These are phyloP conservation scores for Apogon talboti DNA, from an alignment of 2,797 vertebrate genomes.

Conservation along the genomic window DNA sequence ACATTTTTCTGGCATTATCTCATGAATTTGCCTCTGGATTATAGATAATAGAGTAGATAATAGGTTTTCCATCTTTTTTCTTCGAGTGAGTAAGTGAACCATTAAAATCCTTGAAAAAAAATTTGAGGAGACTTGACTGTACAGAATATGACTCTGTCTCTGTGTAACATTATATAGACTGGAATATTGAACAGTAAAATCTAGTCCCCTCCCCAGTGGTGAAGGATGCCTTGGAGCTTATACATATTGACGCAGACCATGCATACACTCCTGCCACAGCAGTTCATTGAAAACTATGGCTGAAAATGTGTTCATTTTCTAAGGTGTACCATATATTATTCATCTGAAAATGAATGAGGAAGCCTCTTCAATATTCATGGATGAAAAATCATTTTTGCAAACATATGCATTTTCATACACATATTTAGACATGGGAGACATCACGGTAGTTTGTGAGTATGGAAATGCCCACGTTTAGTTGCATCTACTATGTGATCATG, in stretches of 20 bases:
- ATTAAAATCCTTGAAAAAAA: slow-evolving; percentile 2
- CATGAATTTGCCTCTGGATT: slow-evolving; percentile 44
- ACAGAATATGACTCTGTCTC: slow-evolving; percentile 23
- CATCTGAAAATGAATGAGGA: slow-evolving; percentile 62
- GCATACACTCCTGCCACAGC: background rate
- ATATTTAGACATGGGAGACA: slow-evolving; percentile 56
- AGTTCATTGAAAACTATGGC: slow-evolving; percentile 31
- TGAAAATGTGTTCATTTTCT: slow-evolving; percentile 42
- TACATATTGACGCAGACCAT: background rate
- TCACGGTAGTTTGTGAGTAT: slow-evolving; percentile 24
- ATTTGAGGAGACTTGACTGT: slow-evolving; percentile 9
- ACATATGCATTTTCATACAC: slow-evolving; percentile 37
- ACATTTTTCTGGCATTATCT: slow-evolving; percentile 59
- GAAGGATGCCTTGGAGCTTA: background rate
- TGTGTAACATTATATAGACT: slow-evolving; percentile 5
- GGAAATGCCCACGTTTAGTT: slow-evolving; percentile 32
- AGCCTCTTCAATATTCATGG: slow-evolving; percentile 66
- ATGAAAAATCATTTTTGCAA: slow-evolving; percentile 35
- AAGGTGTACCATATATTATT: slow-evolving; percentile 67
- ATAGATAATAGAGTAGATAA: slow-evolving; percentile 60
- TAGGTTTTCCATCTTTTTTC: slow-evolving; percentile 27
- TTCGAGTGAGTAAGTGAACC: slow-evolving; percentile 1
- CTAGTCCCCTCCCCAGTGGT: background rate
- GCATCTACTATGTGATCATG: slow-evolving; percentile 15
- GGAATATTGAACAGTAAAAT: slow-evolving; percentile 19